Percentiles rank a stretch among this genome's conserved stretches.
Conservation (phyloP, 2,113 vertebrate genomes). For the Chunga burmeisteri region DNA sequence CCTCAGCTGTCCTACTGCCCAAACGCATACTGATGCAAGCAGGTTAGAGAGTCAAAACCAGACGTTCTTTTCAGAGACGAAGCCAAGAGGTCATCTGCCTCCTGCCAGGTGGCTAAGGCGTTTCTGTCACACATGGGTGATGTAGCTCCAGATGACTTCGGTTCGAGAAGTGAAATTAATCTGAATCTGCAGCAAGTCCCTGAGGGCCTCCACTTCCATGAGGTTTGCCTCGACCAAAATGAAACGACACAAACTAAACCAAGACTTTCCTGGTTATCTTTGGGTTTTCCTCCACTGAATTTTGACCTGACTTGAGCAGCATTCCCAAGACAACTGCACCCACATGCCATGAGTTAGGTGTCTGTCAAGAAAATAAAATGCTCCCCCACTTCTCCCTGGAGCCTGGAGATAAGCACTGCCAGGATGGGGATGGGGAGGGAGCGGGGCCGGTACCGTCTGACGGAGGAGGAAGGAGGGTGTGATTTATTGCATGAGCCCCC, state of each 20-base stretch:
- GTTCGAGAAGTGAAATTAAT: neutral
- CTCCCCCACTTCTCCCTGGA: neutral
- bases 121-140: neutral
- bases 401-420: neutral
- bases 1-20: neutral
- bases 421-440: neutral
- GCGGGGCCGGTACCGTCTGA: neutral
- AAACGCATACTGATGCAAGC: neutral
- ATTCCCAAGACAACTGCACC: neutral
- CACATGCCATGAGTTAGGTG: neutral
- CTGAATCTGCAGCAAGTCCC: neutral
- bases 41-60: neutral
- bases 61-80: neutral
- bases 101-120: accelerated
- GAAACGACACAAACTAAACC: neutral
- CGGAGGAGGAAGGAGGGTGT: neutral
- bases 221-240: neutral
- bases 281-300: neutral
- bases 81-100: neutral
- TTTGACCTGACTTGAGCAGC: neutral
- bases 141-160: neutral
- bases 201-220: accelerated
- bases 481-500: neutral
- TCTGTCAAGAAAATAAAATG: neutral
- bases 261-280: neutral